Evolutionary conservation across 1,140 invertebrate species (phyloP).

Genomic region (Aphis craccivora): DNA sequence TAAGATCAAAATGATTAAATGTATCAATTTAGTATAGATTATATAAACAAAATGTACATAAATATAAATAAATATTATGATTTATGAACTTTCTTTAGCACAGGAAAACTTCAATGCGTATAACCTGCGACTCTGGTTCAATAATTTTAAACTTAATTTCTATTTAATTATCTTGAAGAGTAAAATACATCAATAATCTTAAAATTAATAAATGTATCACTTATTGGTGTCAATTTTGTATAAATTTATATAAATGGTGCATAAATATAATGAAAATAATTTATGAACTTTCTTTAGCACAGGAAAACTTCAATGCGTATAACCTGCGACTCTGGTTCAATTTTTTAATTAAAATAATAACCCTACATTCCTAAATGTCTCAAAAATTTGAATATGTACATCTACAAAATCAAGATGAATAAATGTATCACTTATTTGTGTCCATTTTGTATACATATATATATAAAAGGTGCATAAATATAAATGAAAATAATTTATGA

Average conservation of each 20-base stretch:
- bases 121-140: conserved; percentile 51
- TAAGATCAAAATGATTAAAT: not conserved
- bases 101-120: conserved; percentile 34
- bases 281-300: conserved; percentile 56
- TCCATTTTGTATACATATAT: not conserved
- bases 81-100: conserved; percentile 56
- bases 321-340: conserved; percentile 24
- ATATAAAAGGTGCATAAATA: conserved; percentile 46
- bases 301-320: conserved; percentile 49
- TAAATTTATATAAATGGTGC: not conserved
- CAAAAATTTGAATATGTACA: not conserved
- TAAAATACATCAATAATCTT: too few species aligned
- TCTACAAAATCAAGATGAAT: not conserved
- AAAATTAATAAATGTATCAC: not conserved
- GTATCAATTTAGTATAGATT: not conserved
- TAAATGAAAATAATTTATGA: conserved; percentile 44
- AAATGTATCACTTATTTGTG: conserved; percentile 53
- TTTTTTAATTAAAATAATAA: not conserved
- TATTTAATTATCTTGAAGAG: too few species aligned
- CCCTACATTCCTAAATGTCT: too few species aligned
- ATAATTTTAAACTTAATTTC: not conserved
- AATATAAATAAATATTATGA: conserved; percentile 13
- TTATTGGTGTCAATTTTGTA: conserved; percentile 43
- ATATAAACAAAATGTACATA: not conserved
- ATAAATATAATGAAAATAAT: conserved; percentile 46